These are phyloP conservation scores for Melanotaenia trifasciata DNA, from an alignment of 2,797 vertebrate species.

Conservation along the genomic window DNA sequence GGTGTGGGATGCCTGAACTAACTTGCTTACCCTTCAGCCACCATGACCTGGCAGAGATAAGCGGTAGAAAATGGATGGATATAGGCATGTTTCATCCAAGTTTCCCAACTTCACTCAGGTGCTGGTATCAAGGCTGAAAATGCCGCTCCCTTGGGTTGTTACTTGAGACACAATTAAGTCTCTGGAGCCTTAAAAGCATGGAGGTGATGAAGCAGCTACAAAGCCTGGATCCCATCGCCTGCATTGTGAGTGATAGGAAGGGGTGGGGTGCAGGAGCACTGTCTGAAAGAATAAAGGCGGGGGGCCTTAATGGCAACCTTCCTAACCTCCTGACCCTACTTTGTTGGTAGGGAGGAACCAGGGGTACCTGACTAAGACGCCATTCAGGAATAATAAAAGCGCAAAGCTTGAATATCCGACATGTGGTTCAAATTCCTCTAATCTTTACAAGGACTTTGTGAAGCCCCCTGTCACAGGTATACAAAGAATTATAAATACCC, in stretches of 20 bases:
- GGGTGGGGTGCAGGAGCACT: slow-evolving; percentile 27
- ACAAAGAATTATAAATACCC: slow-evolving; percentile 45
- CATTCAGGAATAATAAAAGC: slow-evolving; percentile 78
- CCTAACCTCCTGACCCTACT: slow-evolving; percentile 78
- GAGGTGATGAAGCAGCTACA: slow-evolving; percentile 79
- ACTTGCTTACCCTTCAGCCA: slow-evolving; percentile 16
- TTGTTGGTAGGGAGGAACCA: slow-evolving; percentile 70
- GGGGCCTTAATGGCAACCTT: slow-evolving; percentile 75
- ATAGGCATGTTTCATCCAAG: slow-evolving; percentile 5
- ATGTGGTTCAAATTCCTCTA: slow-evolving; percentile 78
- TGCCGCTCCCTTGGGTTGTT: slow-evolving; percentile 59
- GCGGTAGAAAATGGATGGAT: slow-evolving; percentile 1
- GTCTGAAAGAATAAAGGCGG: slow-evolving; percentile 62
- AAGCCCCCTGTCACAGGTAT: slow-evolving; percentile 48
- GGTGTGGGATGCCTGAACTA: slow-evolving; percentile 10
- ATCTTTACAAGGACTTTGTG: slow-evolving; percentile 65
- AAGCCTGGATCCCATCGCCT: slow-evolving; percentile 65
- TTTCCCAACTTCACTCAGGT: slow-evolving; percentile 38
- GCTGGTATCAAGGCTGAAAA: slow-evolving; percentile 53
- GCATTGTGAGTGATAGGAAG: slow-evolving; percentile 47
- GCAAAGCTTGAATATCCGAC: slow-evolving; percentile 74
- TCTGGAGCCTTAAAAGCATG: slow-evolving; percentile 66
- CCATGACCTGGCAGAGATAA: slow-evolving; percentile 1
- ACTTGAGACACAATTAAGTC: slow-evolving; percentile 74
- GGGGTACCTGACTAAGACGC: slow-evolving; percentile 68